These are phyloP conservation scores for Orius laevigatus DNA, from an alignment of 1,140 invertebrate species.

Conservation along the genomic window DNA sequence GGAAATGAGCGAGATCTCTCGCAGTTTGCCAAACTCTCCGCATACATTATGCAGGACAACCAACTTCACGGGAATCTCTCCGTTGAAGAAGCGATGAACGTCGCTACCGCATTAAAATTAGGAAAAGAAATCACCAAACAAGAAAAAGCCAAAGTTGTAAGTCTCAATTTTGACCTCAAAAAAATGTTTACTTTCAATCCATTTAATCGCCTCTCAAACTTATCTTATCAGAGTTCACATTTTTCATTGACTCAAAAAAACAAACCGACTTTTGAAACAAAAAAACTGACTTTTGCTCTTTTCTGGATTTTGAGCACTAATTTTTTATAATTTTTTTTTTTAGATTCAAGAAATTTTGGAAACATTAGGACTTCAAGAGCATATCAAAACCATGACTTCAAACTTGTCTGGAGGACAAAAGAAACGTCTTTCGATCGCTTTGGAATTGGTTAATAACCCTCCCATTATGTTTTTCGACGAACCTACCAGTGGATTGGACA, in stretches of 20 bases:
- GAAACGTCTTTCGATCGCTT: conserved; percentile 88
- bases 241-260: too few species aligned
- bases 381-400: conserved; percentile 71
- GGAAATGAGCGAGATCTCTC: conserved; percentile 73
- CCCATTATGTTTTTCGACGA: conserved; percentile 97
- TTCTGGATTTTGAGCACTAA: not conserved
- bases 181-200: too few species aligned
- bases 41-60: conserved; percentile 97
- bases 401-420: conserved; percentile 90
- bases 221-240: too few species aligned
- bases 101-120: conserved; percentile 80
- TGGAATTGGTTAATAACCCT: conserved; percentile 91
- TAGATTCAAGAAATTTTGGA: conserved; percentile 84
- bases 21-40: conserved; percentile 81
- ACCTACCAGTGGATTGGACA: conserved; percentile 88
- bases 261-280: not conserved
- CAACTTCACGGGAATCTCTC: conserved; percentile 84
- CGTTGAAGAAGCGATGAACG: conserved; percentile 84
- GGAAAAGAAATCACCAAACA: conserved; percentile 45
- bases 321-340: conserved; percentile 17
- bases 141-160: conserved; percentile 71
- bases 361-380: conserved; percentile 70
- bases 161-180: conserved; percentile 22
- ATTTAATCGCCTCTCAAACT: too few species aligned
- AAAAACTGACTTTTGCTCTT: not conserved